Evolutionary conservation across 2,888 invertebrate species (phyloP).

Genomic region (Cabera pusaria): DNA sequence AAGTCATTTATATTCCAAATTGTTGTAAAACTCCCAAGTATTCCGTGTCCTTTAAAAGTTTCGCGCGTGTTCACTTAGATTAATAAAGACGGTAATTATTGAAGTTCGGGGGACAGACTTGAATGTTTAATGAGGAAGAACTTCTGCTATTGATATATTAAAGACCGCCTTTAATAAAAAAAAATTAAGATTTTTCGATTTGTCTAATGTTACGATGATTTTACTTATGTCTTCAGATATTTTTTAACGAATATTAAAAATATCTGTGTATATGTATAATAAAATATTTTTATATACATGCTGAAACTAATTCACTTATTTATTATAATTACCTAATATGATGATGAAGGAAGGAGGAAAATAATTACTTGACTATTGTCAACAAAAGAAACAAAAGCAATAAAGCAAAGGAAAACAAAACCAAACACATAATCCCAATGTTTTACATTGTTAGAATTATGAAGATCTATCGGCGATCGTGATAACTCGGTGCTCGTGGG

Average conservation of each 20-base stretch:
- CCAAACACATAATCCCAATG: not conserved
- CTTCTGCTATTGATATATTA: not conserved
- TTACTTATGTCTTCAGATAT: too few relatives aligned
- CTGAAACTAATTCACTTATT: too few relatives aligned
- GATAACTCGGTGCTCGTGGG: constrained; percentile 31
- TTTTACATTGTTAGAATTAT: constrained; percentile 6
- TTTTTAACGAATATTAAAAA: too few relatives aligned
- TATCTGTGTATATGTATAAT: too few relatives aligned
- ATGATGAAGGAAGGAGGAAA: too few relatives aligned
- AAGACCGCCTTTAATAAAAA: too few relatives aligned
- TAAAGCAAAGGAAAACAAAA: not conserved
- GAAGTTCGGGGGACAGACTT: constrained; percentile 13
- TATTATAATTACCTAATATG: too few relatives aligned
- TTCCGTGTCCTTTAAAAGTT: constrained; percentile 20
- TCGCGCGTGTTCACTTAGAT: constrained; percentile 17
- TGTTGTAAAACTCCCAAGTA: constrained; percentile 23
- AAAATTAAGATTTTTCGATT: too few relatives aligned
- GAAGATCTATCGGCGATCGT: constrained; percentile 13
- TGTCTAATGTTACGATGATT: too few relatives aligned
- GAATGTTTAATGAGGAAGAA: constrained; percentile 10
- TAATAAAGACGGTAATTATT: constrained; percentile 26
- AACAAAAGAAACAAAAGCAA: not conserved
- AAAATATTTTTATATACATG: too few relatives aligned
- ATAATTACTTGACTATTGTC: too few relatives aligned
- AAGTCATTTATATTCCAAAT: constrained; percentile 27